These are phyloP conservation scores for Cheilosia soror DNA, from an alignment of 2,888 invertebrate species.

Conservation along the genomic window DNA sequence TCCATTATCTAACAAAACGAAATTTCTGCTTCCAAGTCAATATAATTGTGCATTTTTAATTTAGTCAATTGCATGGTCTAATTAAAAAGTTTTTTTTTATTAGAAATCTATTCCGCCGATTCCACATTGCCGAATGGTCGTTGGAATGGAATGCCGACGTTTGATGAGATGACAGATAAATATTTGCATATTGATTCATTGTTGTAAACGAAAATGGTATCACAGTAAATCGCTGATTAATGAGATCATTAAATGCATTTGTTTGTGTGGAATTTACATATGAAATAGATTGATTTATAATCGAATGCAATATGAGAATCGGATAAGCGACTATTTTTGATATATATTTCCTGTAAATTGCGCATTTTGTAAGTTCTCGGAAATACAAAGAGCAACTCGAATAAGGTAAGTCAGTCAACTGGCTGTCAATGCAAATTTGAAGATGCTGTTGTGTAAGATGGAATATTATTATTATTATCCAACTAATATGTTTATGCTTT, in stretches of 20 bases:
- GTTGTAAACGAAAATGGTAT: slow-evolving; percentile 48
- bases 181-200: slow-evolving; percentile 50
- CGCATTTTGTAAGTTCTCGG: neutral
- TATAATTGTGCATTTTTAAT: neutral
- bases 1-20: neutral
- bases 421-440: neutral
- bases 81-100: neutral
- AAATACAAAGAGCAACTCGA: neutral
- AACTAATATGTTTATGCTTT: too few relatives aligned
- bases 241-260: slow-evolving; percentile 34
- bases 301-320: slow-evolving; percentile 7
- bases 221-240: slow-evolving; percentile 34
- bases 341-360: neutral
- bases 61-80: neutral
- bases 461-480: neutral
- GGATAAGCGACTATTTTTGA: neutral
- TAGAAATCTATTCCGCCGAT: neutral
- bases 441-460: neutral
- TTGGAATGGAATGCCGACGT: neutral
- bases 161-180: neutral
- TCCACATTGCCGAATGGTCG: too few relatives aligned
- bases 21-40: neutral
- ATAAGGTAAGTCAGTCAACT: neutral
- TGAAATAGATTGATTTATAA: neutral
- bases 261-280: neutral